A percentile compares a stretch with the other conserved stretches of the same genome.
These are phyloP conservation scores for Epinotia ramella DNA, from an alignment of 2,888 invertebrate species.

Conservation along the genomic window DNA sequence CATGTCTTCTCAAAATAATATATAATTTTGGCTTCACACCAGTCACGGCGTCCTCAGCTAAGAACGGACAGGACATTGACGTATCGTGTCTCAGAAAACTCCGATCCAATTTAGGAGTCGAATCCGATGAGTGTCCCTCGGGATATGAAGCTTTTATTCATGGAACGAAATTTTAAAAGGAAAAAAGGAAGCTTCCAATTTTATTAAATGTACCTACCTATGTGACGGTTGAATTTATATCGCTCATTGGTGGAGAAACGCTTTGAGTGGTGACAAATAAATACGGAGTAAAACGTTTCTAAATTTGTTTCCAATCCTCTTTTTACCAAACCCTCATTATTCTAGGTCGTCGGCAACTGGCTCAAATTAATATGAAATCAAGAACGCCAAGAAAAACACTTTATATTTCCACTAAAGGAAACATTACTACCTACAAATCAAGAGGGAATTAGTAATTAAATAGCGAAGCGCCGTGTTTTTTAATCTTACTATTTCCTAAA, in stretches of 20 bases:
- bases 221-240: conserved; percentile 23
- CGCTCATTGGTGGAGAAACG: conserved; percentile 4
- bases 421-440: background rate
- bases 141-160: conserved; percentile 72
- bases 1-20: conserved; percentile 15
- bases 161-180: conserved; percentile 68
- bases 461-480: background rate
- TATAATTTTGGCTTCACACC: conserved; percentile 23
- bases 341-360: background rate
- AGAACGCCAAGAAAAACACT: background rate
- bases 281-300: conserved; percentile 6
- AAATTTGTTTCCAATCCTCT: background rate
- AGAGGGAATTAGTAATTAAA: background rate
- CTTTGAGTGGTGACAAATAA: conserved; percentile 20
- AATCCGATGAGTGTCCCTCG: conserved; percentile 74
- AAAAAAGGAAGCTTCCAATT: conserved; percentile 41
- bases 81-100: conserved; percentile 70
- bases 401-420: background rate
- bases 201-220: conserved; percentile 39
- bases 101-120: conserved; percentile 76
- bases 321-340: background rate
- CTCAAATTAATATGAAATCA: background rate
- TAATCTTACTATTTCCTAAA: background rate
- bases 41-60: conserved; percentile 52
- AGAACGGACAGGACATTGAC: conserved; percentile 65